Evolutionary conservation across 2,113 vertebrate species (phyloP).

Genomic region (Rhagologus leucostigma): DNA sequence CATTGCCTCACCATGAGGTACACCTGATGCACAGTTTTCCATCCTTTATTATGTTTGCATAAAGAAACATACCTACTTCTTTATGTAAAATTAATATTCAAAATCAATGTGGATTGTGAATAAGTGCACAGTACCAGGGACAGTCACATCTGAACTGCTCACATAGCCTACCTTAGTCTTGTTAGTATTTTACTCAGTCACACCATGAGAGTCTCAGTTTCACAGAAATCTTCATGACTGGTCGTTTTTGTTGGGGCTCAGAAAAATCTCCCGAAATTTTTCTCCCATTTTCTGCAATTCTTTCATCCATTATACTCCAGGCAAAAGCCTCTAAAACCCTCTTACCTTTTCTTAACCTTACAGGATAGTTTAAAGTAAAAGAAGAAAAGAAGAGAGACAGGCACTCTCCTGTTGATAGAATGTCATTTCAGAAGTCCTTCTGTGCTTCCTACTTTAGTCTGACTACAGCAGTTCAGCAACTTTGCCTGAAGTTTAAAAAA

Average conservation of each 20-base stretch:
- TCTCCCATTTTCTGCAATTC: slow-evolving; percentile 16
- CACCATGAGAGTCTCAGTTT: background rate
- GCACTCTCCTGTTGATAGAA: background rate
- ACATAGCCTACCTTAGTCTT: background rate
- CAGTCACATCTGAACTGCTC: background rate
- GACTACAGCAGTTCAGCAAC: background rate
- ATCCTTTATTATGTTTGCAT: background rate
- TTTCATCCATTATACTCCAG: slow-evolving; percentile 21
- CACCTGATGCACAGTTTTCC: background rate
- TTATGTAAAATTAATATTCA: background rate
- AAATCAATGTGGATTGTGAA: background rate
- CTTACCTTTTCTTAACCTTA: background rate
- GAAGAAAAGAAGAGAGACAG: background rate
- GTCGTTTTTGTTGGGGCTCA: background rate
- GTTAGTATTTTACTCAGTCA: background rate
- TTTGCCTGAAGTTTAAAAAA: background rate
- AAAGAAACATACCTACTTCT: background rate
- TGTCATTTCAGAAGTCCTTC: background rate
- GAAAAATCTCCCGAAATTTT: background rate
- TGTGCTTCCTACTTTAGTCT: background rate
- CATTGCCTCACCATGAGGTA: background rate
- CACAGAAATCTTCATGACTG: background rate
- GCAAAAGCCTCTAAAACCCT: slow-evolving; percentile 10
- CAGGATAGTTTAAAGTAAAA: slow-evolving; percentile 18
- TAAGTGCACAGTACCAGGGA: background rate